phyloP scores from a whole-genome alignment of 1,140 invertebrate genomes.

The Macrocentrus cingulum region DNA sequence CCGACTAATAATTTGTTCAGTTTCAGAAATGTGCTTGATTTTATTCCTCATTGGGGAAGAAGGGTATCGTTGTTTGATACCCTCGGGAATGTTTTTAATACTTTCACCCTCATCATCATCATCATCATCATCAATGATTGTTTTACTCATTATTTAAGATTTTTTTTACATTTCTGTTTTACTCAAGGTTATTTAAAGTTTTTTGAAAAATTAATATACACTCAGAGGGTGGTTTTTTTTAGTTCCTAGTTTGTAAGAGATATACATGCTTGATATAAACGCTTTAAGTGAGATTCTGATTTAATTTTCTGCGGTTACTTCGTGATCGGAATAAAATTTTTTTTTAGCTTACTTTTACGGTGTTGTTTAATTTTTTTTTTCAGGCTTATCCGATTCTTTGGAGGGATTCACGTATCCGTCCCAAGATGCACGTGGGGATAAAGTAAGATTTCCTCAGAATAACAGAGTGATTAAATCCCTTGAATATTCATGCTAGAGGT shows the following conservation, averaged over 20 bases:
- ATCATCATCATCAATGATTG: too few relatives aligned
- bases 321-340: too few relatives aligned
- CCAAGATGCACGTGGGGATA: too few relatives aligned
- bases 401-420: too few relatives aligned
- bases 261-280: neutral
- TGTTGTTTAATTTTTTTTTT: too few relatives aligned
- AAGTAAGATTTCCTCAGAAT: too few relatives aligned
- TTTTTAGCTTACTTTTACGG: too few relatives aligned
- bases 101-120: slow-evolving; percentile 15
- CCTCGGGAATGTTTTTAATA: slow-evolving; percentile 7
- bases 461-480: neutral
- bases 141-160: too few relatives aligned
- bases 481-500: neutral
- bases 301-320: neutral
- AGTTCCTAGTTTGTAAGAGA: slow-evolving; percentile 2
- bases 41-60: slow-evolving; percentile 14
- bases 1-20: slow-evolving; percentile 26
- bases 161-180: too few relatives aligned
- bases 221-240: neutral
- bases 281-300: neutral
- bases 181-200: too few relatives aligned
- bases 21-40: slow-evolving; percentile 18
- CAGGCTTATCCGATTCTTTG: too few relatives aligned
- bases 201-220: neutral
- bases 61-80: slow-evolving; percentile 24